Evolutionary conservation across 2,113 vertebrate species (phyloP).

Genomic region (Barnardius zonarius): DNA sequence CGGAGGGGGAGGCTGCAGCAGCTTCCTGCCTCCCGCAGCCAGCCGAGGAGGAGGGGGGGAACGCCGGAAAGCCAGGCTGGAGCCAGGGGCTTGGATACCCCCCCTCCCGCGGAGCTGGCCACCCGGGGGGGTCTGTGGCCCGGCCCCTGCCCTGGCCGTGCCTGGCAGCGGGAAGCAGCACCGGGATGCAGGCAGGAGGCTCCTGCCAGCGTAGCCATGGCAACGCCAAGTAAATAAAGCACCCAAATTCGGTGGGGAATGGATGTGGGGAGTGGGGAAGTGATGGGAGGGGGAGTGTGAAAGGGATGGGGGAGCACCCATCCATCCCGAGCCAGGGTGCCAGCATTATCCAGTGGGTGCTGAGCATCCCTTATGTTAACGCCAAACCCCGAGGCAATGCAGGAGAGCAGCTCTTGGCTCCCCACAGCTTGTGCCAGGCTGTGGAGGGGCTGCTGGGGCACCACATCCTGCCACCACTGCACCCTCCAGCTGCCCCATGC

Average conservation of each 20-base stretch:
- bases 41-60: neutral
- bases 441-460: neutral
- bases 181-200: constrained; percentile 56
- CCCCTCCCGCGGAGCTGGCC: neutral
- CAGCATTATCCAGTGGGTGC: neutral
- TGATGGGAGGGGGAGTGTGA: neutral
- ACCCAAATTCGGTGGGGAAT: neutral
- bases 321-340: accelerated
- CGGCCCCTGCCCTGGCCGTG: neutral
- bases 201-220: constrained; percentile 65
- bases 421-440: neutral
- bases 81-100: neutral
- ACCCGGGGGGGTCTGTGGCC: neutral
- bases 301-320: neutral
- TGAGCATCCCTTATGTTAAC: neutral
- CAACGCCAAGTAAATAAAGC: constrained; percentile 80
- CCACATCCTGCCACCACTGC: neutral
- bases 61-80: neutral
- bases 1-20: constrained; percentile 49
- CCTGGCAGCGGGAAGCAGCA: constrained; percentile 27
- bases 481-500: accelerated
- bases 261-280: no score
- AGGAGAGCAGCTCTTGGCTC: neutral
- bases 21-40: constrained; percentile 52
- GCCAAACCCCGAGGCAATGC: neutral